A percentile compares a stretch with the other conserved stretches of the same genome.
Conservation (phyloP, 2,888 invertebrate species). For the Dolichopus griseipennis region DNA sequence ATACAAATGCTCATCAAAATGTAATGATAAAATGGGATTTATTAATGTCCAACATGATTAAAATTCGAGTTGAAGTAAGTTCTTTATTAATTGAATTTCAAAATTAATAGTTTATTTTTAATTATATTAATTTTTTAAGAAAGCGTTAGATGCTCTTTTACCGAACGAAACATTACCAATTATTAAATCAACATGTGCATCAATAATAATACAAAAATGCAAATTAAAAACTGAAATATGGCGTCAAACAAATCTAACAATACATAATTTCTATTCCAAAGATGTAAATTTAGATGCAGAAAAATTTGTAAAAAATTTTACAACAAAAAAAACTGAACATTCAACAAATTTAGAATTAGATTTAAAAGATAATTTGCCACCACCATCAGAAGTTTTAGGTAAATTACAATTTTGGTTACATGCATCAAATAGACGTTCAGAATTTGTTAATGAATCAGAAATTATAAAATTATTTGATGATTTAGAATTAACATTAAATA, state of each 20-base stretch:
- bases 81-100: conserved; percentile 13
- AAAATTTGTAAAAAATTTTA: conserved; percentile 23
- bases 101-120: conserved; percentile 17
- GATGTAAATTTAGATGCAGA: conserved; percentile 26
- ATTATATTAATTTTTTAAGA: conserved; percentile 29
- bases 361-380: conserved; percentile 16
- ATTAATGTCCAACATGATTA: conserved; percentile 29
- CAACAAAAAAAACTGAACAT: background rate
- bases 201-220: conserved; percentile 47
- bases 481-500: conserved; percentile 26
- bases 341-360: conserved; percentile 27
- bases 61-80: conserved; percentile 29
- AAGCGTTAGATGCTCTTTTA: conserved; percentile 44
- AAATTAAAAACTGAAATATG: conserved; percentile 48
- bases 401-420: conserved; percentile 37
- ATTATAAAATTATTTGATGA: conserved; percentile 26
- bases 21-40: conserved; percentile 31
- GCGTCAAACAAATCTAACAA: conserved; percentile 46
- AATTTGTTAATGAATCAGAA: conserved; percentile 26
- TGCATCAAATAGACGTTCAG: conserved; percentile 29
- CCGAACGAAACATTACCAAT: conserved; percentile 46
- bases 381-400: conserved; percentile 32
- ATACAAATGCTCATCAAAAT: conserved; percentile 26
- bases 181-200: conserved; percentile 46
- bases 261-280: conserved; percentile 35